Conservation (phyloP, 2,797 vertebrate species). For the Pygocentrus nattereri region DNA sequence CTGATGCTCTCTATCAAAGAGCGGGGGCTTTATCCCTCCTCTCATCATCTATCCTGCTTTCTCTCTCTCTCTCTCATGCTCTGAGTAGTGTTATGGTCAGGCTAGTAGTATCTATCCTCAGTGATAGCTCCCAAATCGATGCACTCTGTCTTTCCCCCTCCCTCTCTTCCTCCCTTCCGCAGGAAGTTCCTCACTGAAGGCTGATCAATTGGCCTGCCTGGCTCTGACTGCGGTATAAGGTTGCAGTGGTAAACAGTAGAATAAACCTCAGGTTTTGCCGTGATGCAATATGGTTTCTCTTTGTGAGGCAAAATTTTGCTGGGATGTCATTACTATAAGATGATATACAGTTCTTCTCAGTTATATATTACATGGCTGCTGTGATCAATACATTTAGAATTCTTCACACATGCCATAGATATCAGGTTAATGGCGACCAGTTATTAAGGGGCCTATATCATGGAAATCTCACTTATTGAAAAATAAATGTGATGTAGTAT, state of each 20-base stretch:
- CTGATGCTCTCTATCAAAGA: slow-evolving; percentile 37
- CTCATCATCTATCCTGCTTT: neutral
- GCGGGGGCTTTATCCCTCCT: slow-evolving; percentile 26
- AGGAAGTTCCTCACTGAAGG: slow-evolving; percentile 25
- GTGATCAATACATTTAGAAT: too few species aligned
- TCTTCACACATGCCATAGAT: too few species aligned
- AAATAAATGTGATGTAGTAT: too few species aligned
- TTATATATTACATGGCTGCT: too few species aligned
- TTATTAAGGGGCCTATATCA: too few species aligned
- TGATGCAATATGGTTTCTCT: neutral
- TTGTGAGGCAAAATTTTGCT: neutral
- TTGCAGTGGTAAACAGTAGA: neutral
- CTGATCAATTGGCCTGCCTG: slow-evolving; percentile 50
- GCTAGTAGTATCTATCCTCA: slow-evolving; percentile 24
- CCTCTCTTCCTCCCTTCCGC: neutral
- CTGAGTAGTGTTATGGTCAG: slow-evolving; percentile 25
- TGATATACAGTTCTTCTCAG: neutral
- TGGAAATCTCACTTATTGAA: too few species aligned
- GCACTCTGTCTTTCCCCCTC: slow-evolving; percentile 12
- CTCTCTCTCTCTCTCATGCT: neutral
- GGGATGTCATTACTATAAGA: neutral
- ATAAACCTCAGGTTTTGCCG: neutral
- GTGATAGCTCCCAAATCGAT: slow-evolving; percentile 39
- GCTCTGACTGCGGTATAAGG: slow-evolving; percentile 35
- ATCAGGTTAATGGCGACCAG: too few species aligned